Evolutionary conservation across 2,888 invertebrate species (phyloP), one percentile per base, ranked within the genome.

Genomic region (Omphaloscelis lunosa): DNA sequence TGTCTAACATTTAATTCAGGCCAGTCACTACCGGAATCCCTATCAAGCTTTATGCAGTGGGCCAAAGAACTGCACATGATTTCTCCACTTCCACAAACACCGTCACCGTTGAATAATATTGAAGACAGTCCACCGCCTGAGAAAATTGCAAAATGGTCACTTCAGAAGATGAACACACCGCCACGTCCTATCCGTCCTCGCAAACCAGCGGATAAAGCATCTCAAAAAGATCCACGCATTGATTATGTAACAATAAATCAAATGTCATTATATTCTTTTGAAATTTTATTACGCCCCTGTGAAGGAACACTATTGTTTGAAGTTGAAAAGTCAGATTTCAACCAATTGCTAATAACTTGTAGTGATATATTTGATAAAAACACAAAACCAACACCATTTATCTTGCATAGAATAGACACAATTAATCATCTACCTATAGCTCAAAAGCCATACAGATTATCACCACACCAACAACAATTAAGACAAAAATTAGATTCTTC

Each of bases 361-460:
- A 56, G 56, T 1, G 48, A 56, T 56, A 15, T 56, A 56, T 56
- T 56, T 56, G n/a, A 56, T 56, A 56, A n/a, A n/a, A 56, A 56
- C 56, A 6, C 12, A n/a, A 53, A 56, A n/a, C n/a, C 56, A 56
- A n/a, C 56, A 56, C 56, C 56, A 56, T n/a, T n/a, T n/a, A 56
- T 56, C n/a, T 12, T n/a, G 56, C 56, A 56, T 56, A 56, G n/a
- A 56, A 56, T 56, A 56, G 11, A 56, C n/a, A n/a, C 56, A n/a
- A 6, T n/a, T n/a, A 56, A 5, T n/a, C 56, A 56, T 12, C 12
- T n/a, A 17, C 48, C 56, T n/a, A n/a, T 56, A 56, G 56, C 56
- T 56, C 56, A 56, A 56, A 56, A 56, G n/a, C 56, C 56, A 56
- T 56, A 56, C n/a, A n/a, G 56, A 56, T 56, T 56, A 56, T 56